Conservation (phyloP, 2,113 vertebrate genomes). For the Xiphophorus hellerii region DNA sequence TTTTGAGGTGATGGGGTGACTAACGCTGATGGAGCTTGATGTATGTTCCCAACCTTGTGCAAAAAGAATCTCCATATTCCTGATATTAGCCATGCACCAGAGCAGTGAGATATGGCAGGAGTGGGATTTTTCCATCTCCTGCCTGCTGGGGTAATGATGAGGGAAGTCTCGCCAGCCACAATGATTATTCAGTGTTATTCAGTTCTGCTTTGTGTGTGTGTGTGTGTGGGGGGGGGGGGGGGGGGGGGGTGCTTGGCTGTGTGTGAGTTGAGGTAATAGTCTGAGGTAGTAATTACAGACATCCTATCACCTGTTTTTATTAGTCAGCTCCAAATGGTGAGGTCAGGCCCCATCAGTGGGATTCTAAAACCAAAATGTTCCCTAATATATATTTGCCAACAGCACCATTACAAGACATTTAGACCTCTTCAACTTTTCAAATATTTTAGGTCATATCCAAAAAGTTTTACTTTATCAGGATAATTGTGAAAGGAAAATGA, state of each 20-base stretch:
- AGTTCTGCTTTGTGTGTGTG: neutral
- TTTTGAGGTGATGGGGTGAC: conserved; percentile 37
- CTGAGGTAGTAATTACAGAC: conserved; percentile 63
- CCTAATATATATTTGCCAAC: neutral
- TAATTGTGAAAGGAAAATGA: neutral
- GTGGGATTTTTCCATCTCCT: conserved; percentile 55
- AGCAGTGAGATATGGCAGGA: conserved; percentile 50
- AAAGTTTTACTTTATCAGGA: neutral
- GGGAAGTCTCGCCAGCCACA: conserved; percentile 51
- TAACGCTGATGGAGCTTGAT: conserved; percentile 60
- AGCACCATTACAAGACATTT: neutral
- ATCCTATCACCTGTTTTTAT: conserved; percentile 53
- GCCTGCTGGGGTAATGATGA: conserved; percentile 68
- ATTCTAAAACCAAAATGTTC: neutral
- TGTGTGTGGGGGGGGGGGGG: neutral
- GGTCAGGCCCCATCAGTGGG: conserved; percentile 17
- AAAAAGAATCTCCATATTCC: conserved; percentile 25
- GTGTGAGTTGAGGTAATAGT: conserved; percentile 43
- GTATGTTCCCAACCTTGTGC: conserved; percentile 39
- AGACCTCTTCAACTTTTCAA: too few relatives aligned
- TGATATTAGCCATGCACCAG: conserved; percentile 36
- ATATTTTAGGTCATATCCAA: neutral
- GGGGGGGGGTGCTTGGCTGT: neutral
- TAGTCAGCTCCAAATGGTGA: conserved; percentile 49
- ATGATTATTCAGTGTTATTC: conserved; percentile 49